A percentile compares a stretch with the other conserved stretches of the same genome.
Conservation (phyloP, 2,888 invertebrate genomes). For the Balanococcus diminutus region DNA sequence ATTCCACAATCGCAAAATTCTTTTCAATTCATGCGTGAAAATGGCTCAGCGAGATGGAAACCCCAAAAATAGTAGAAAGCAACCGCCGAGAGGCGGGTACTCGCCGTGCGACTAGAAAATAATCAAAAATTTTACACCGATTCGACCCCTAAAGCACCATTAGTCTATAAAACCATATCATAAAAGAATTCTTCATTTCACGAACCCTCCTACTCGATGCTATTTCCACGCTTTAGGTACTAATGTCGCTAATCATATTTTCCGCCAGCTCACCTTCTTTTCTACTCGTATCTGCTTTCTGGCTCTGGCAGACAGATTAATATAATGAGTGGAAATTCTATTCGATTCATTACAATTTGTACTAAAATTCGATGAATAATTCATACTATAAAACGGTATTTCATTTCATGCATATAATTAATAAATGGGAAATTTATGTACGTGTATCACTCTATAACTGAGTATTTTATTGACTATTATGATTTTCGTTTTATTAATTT, state of each 20-base stretch:
- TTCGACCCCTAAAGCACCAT: too few relatives aligned
- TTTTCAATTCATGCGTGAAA: conserved; percentile 3
- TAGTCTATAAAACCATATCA: not conserved
- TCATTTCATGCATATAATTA: not conserved
- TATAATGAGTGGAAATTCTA: not conserved
- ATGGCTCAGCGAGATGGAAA: not conserved
- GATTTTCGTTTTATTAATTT: too few relatives aligned
- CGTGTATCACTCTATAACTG: not conserved
- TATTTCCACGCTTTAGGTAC: not conserved
- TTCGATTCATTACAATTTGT: conserved; percentile 14
- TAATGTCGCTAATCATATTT: conserved; percentile 23
- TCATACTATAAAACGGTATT: conserved; percentile 4
- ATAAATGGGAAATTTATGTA: conserved; percentile 23
- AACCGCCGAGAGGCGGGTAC: too few relatives aligned
- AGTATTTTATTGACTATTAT: not conserved
- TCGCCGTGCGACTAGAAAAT: not conserved
- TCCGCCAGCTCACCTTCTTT: not conserved
- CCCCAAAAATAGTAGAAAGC: too few relatives aligned
- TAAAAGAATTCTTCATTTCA: not conserved
- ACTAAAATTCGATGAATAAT: conserved; percentile 10
- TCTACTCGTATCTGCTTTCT: not conserved
- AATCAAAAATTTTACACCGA: conserved; percentile 10
- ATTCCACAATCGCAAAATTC: not conserved
- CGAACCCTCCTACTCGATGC: not conserved
- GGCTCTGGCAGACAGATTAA: not conserved